Conservation (phyloP, 2,797 vertebrate species). For the Hydrocynus forskahlii region DNA sequence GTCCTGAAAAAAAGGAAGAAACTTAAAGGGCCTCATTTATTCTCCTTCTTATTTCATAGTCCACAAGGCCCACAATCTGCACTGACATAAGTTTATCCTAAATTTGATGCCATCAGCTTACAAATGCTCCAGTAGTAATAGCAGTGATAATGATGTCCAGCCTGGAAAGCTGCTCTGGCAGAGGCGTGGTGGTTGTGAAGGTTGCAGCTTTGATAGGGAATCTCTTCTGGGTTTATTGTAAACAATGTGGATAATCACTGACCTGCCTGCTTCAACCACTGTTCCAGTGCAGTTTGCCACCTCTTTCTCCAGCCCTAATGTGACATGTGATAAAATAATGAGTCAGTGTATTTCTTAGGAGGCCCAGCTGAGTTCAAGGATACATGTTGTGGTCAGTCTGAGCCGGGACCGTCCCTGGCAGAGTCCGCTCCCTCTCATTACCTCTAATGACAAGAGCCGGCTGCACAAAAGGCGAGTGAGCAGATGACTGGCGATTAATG, state of each 20-base stretch:
- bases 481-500: conserved; percentile 55
- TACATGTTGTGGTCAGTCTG: conserved; percentile 34
- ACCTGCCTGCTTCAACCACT: neutral
- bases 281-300: conserved; percentile 32
- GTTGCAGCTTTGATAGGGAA: conserved; percentile 47
- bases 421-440: conserved; percentile 52
- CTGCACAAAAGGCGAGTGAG: conserved; percentile 45
- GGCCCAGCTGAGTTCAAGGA: conserved; percentile 47
- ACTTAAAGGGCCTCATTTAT: conserved; percentile 48
- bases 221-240: conserved; percentile 45
- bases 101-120: conserved; percentile 29
- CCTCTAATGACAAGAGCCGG: conserved; percentile 45
- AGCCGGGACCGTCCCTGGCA: conserved; percentile 42
- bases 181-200: conserved; percentile 43
- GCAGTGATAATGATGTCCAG: conserved; percentile 34
- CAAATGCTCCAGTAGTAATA: conserved; percentile 33
- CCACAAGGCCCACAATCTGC: conserved; percentile 30
- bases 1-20: conserved; percentile 42
- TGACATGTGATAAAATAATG: conserved; percentile 49
- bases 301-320: conserved; percentile 16
- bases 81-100: conserved; percentile 27
- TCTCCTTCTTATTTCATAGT: conserved; percentile 45
- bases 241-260: conserved; percentile 52
- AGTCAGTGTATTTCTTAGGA: conserved; percentile 23
- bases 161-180: conserved; percentile 27